Conservation (phyloP, 2,797 vertebrate genomes). For the Poliocrania exsul region DNA sequence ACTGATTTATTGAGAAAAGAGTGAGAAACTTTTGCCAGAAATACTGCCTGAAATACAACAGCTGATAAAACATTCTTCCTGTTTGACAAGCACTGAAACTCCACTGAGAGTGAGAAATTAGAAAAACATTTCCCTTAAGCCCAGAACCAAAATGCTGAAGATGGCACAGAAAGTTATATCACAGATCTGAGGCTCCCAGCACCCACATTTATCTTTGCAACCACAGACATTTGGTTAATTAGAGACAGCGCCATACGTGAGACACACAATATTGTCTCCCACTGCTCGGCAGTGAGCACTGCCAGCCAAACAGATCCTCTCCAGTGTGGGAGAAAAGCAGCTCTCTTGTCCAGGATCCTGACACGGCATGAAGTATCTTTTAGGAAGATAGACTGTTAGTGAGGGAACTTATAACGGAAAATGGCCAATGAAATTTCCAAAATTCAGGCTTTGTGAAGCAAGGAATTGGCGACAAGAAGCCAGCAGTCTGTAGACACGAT, state of each 20-base stretch:
- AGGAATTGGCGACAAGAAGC: background rate
- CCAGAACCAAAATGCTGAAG: background rate
- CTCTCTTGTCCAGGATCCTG: conserved; percentile 19
- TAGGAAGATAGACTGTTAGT: background rate
- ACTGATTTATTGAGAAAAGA: background rate
- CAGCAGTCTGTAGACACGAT: background rate
- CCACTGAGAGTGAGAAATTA: background rate
- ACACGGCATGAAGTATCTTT: conserved; percentile 23
- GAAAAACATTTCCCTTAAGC: background rate
- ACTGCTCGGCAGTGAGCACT: conserved; percentile 9
- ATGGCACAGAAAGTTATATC: background rate
- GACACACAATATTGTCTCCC: background rate
- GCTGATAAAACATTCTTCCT: background rate
- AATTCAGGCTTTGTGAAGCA: background rate
- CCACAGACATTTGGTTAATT: background rate
- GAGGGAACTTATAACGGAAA: background rate
- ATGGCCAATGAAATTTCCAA: background rate
- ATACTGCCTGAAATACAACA: background rate
- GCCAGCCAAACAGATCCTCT: conserved; percentile 22
- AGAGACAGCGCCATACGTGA: conserved; percentile 36
- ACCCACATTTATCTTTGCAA: conserved; percentile 14
- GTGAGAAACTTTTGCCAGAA: background rate
- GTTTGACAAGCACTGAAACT: background rate
- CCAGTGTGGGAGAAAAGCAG: background rate
- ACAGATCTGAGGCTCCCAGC: background rate